Base-by-base conservation (phyloP, 2,888 invertebrate species). In the Scaeva pyrastri region DNA sequence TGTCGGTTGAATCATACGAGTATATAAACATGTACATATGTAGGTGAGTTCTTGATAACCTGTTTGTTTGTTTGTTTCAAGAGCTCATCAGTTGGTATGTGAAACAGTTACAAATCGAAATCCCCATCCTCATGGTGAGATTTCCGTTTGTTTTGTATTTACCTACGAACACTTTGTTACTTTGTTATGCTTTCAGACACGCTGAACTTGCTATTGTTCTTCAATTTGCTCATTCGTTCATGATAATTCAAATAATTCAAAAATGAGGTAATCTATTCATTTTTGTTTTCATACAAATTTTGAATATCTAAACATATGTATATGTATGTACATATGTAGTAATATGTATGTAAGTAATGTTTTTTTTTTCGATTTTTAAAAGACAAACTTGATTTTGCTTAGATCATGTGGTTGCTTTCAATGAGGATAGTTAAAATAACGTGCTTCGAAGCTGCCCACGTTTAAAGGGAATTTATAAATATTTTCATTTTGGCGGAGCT, bases 201-300 rank as follows among this genome's bases (percentile, higher is more conserved):
- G 12, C 5, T 8, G 19, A 16, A 16, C 19, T 11, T 21, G 16
- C 12, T 12, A 39, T 39, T 39, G 31, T 58, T 36, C 39, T 58
- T 19, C 10, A 14, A 39, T 58, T 21, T 19, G n/a, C 12, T 2
- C 39, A 2, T 21, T 36, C 12, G 19, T 39, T 21, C 6, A 60
- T 60, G n/a, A 19, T 21, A 12, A 2, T 16, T 16, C 21, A 21
- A 31, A 23, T 58, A 21, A 8, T 41, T 41, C 41, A 1, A 41
- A 19, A 14, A 60, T 60, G 60, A 60, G 60, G 41, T 60, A 60
- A 60, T 39, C 39, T 21, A 14, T 58, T 39, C 19, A 39, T 39
- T 19, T 52, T 4, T 14, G 7, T 12, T 23, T 39, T 39, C 10
- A 10, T 39, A 39, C 39, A 39, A 11, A 10, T 39, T 39, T 39